Evolutionary conservation across 2,888 invertebrate genomes (phyloP), one percentile per base, ranked within the genome.

Genomic region (Cryptosula pallasiana): DNA sequence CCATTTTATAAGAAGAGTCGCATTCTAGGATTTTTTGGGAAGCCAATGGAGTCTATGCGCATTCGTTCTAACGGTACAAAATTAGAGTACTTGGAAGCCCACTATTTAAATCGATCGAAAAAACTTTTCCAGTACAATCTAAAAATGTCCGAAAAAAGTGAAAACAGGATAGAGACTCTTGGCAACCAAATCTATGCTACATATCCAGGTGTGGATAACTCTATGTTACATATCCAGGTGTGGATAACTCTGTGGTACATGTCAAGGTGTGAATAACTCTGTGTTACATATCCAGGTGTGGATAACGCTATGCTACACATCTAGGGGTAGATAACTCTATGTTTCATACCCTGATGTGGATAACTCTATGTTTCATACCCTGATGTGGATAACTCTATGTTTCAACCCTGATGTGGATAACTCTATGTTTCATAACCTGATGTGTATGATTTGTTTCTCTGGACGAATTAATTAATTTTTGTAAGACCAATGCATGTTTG

Each of bases 191-290:
- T 57, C 5, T 57, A 57, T 25, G 57, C 57, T 5, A 57, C 57
- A 57, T 57, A 57, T 25, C 57, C 57, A n/a, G 57, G 57, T 57
- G n/a, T 5, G 5, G 20, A 45, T 20, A 45, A 45, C 45, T 45
- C 45, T 57, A 57, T 25, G 57, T 23, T 5, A 57, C 57, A 57
- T 57, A 57, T 25, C 57, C 57, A n/a, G 57, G 57, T 57, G n/a
- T 5, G 5, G 20, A 45, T 20, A 45, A 45, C 45, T 45, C 45
- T 57, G n/a, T 25, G 57, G 13, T 5, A 57, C 57, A 57, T 57
- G n/a, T 25, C 57, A 9, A n/a, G 57, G 57, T 57, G n/a, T 5
- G 5, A 45, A 45, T 20, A 45, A 45, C 45, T 45, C 45, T 57
- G n/a, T 25, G 57, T 23, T 5, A 57, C 57, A 57, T 57, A 57